Evolutionary conservation across 2,113 vertebrate genomes (phyloP), one percentile per base, ranked within the genome.

Genomic region (Crypturellus undulatus): DNA sequence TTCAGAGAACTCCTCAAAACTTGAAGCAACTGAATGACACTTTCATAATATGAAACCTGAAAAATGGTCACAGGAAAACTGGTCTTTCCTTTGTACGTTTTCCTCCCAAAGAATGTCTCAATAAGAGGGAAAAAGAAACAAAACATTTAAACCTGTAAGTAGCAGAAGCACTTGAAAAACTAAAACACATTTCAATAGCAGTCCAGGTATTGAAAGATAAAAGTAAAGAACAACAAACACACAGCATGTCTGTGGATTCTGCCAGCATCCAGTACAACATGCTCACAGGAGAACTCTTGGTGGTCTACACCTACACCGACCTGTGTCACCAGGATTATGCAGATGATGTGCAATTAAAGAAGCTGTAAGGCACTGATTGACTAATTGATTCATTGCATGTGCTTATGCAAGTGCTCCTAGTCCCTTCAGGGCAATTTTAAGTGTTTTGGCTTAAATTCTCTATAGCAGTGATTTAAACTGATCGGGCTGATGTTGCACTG

Each of bases 251-350:
- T 19, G 20, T 49, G 9, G 47, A 60, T 58, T 69, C 56, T 36
- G 42, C 10, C 30, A n/a, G n/a, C 2, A 2, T 0, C 26, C 8
- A 40, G 10, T 13, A 36, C 14, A 73, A 32, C 3, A 28, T 36
- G 36, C 17, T 43, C 51, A 36, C 14, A 45, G 18, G 32, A 56
- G 16, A 17, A 4, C 21, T 73, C 15, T 12, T 40, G 26, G 40
- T 34, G 9, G 15, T 43, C 75, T 52, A 4, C 1, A 59, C 15
- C 51, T 52, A 17, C 26, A 42, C 16, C 12, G 36, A 24, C n/a
- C 12, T 12, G 13, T 4, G 3, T 8, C n/a, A 70, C 14, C 15
- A 52, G 45, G 6, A 24, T 63, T 40, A 21, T 8, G 24, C 13
- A 75, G 60, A 42, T 38, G 30, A 59, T 38, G 5, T 49, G 26